Base-by-base conservation (phyloP, 2,797 vertebrate genomes). In the Kryptopterus vitreolus region DNA sequence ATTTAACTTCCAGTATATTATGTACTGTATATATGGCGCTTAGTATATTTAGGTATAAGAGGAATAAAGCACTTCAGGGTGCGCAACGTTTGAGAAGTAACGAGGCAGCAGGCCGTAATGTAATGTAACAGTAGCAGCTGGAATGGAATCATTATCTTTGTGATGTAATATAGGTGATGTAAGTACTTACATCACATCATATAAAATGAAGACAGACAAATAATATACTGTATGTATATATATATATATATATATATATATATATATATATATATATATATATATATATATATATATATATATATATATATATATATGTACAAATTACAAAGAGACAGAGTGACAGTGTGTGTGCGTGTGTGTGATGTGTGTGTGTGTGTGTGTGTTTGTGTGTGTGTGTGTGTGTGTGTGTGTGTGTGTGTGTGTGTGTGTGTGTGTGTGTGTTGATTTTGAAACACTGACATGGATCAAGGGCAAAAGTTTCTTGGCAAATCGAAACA, bases 401-500 rank as follows among this genome's bases (percentile, higher is more conserved):
- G 58, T 16, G 26, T 18, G 26, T 35, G 61, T 1, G 26, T 6
- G 58, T 16, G 11, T 18, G 58, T 35, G 61, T 1, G 26, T 15
- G 58, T 7, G 13, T 7, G 58, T 35, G 29, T 0, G 26, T 15
- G 58, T 16, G 24, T 18, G n/a, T 35, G 62, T 7, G 22, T 24
- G 20, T 65, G 59, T 24, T 77, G 31, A 33, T 66, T 68, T 57
- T 46, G 58, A 61, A 46, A 50, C 26, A 9, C 4, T 11, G 38
- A 48, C 12, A 63, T 18, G 48, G 26, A 38, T 72, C 57, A 63
- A 70, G 26, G 46, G 18, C 31, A 52, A 26, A 26, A 52, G 20
- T n/a, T 59, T 52, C 63, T 68, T 53, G 46, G 24, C 33, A 43
- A 20, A 58, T 53, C 46, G 76, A 57, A 53, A 53, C 50, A 33